Base-by-base conservation (phyloP, 2,797 vertebrate genomes). In the Ctenopoma multispine region DNA sequence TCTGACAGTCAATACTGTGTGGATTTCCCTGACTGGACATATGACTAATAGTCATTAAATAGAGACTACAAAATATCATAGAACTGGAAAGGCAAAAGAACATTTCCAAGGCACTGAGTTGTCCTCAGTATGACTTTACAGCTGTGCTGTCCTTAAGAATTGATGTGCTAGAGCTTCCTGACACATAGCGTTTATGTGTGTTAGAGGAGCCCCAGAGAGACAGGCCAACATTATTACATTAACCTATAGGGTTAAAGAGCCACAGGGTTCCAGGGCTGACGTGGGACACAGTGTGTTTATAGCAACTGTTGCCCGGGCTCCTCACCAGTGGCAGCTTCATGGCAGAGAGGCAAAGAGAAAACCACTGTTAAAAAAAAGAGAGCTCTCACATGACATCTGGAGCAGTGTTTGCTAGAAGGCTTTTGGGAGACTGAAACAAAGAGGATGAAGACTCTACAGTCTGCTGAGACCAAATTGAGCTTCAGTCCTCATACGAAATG, bases 301-400 rank as follows among this genome's bases (percentile, higher is more conserved):
- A 63, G 63, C n/a, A 61, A 60, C 27, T 17, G 60, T 53, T 70
- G 20, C 24, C 38, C 0, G 10, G 51, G 24, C 13, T 14, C 51
- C 34, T 38, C 18, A 51, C 11, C 20, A n/a, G 18, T 12, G 0
- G 12, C 43, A 13, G 53, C 20, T 51, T 58, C 38, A 49, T 34
- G 20, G n/a, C 5, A 54, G 50, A 72, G 51, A 69, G 24, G n/a
- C 5, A 54, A 55, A 72, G 51, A 69, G 31, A 75, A 69, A 62
- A 31, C 38, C 29, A 31, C 40, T 65, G 36, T 38, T 64, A 43
- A 55, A 66, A 61, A 49, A 43, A 55, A 66, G 48, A 49, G n/a
- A 56, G 15, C 34, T 21, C 48, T 59, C 75, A 73, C 54, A 72
- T 72, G 72, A 73, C 31, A 55, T 60, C 21, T 51, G 11, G 36